Evolutionary conservation across 2,797 vertebrate species (phyloP).

Genomic region (Fratercula arctica): DNA sequence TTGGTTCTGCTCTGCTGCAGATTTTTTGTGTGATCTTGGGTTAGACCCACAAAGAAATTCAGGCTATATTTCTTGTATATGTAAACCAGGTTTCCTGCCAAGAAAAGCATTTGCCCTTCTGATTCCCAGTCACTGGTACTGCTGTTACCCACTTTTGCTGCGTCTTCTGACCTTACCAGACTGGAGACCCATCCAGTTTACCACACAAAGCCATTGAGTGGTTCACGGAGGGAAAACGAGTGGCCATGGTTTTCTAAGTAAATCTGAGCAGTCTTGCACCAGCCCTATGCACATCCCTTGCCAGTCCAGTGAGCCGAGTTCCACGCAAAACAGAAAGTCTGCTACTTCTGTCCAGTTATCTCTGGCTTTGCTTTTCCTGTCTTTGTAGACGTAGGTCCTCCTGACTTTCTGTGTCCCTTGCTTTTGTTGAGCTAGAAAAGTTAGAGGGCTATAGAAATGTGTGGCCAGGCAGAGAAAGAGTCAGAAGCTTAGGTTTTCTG

Average conservation of each 20-base stretch:
- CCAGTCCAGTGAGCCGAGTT: background rate
- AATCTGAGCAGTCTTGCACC: background rate
- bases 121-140: background rate
- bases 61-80: background rate
- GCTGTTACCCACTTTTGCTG: background rate
- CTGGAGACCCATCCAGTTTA: background rate
- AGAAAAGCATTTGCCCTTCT: background rate
- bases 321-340: background rate
- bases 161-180: background rate
- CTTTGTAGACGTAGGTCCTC: background rate
- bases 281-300: background rate
- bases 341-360: background rate
- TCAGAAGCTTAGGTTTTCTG: background rate
- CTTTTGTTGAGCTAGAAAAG: background rate
- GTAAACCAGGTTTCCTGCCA: background rate
- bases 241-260: background rate
- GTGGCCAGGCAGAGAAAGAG: background rate
- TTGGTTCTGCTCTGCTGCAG: background rate
- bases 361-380: background rate
- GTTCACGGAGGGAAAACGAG: background rate
- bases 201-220: background rate
- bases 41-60: background rate
- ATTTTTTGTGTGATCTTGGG: background rate
- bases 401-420: background rate
- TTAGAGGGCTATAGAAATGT: background rate